Evolutionary conservation across 2,888 invertebrate species (phyloP).

Genomic region (Uloborus plumipes): DNA sequence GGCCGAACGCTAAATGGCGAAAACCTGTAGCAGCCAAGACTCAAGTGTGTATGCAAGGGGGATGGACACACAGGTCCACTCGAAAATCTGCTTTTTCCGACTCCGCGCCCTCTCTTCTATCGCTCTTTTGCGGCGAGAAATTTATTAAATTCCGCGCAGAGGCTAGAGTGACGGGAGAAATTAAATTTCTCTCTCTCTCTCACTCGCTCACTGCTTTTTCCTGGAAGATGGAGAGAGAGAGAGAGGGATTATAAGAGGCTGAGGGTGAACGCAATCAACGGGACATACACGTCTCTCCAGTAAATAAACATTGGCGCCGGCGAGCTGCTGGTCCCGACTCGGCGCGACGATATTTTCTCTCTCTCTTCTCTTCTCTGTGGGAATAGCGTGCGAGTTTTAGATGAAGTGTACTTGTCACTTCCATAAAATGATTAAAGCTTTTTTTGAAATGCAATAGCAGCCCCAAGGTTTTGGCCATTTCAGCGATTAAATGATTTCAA

Average conservation of each 20-base stretch:
- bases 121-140: slow-evolving; percentile 20
- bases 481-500: too few species aligned
- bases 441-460: too few species aligned
- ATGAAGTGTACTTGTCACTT: too few species aligned
- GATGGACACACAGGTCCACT: slow-evolving; percentile 8
- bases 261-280: slow-evolving; percentile 46
- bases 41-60: slow-evolving; percentile 17
- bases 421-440: too few species aligned
- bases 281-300: slow-evolving; percentile 34
- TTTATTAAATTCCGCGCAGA: slow-evolving; percentile 46
- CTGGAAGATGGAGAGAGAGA: slow-evolving; percentile 41
- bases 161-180: slow-evolving; percentile 38
- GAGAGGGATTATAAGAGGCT: slow-evolving; percentile 48
- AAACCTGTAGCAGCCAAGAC: slow-evolving; percentile 43
- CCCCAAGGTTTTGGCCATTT: too few species aligned
- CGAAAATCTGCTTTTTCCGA: slow-evolving; percentile 24
- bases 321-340: slow-evolving; percentile 22
- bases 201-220: background rate
- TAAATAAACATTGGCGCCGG: slow-evolving; percentile 49
- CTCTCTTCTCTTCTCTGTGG: too few species aligned
- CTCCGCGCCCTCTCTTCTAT: slow-evolving; percentile 1
- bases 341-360: background rate
- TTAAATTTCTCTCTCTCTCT: slow-evolving; percentile 42
- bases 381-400: too few species aligned
- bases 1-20: slow-evolving; percentile 30